Base-by-base conservation (phyloP, 1,140 invertebrate genomes). In the Mercenaria mercenaria region DNA sequence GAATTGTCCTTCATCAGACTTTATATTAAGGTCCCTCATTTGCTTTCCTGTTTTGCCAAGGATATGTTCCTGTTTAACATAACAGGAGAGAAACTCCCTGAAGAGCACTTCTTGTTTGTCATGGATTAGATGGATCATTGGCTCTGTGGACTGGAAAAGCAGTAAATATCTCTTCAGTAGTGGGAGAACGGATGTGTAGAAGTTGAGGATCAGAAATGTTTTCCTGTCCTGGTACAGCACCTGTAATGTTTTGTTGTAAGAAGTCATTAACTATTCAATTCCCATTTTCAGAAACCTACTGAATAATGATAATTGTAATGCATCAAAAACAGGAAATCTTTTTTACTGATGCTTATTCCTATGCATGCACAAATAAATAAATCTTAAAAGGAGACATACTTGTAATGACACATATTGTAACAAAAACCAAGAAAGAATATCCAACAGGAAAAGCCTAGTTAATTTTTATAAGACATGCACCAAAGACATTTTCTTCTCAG, bases 221-320 rank as follows among this genome's bases (percentile, higher is more conserved):
- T 47, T 47, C 15, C 15, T 6, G 6, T 47, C 69, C 32, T 81
- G 88, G 89, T 10, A 91, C 50, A 39, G 83, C 13, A n/a, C n/a
- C n/a, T n/a, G n/a, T n/a, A n/a, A n/a, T n/a, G n/a, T n/a, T n/a
- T n/a, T n/a, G n/a, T n/a, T n/a, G n/a, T n/a, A n/a, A n/a, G n/a
- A n/a, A n/a, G n/a, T n/a, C n/a, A n/a, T n/a, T n/a, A n/a, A n/a
- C n/a, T n/a, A n/a, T n/a, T n/a, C n/a, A n/a, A n/a, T n/a, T n/a
- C n/a, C n/a, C n/a, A n/a, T n/a, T n/a, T n/a, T n/a, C n/a, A n/a
- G n/a, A n/a, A n/a, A n/a, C n/a, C n/a, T n/a, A n/a, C n/a, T n/a
- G n/a, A n/a, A n/a, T n/a, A n/a, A n/a, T n/a, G n/a, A n/a, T n/a
- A n/a, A n/a, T n/a, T n/a, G n/a, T n/a, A n/a, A n/a, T n/a, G n/a